A percentile compares a stretch with the other conserved stretches of the same genome.
These are phyloP conservation scores for Rhopalosiphum padi DNA, from an alignment of 1,140 invertebrate genomes.

Conservation along the genomic window DNA sequence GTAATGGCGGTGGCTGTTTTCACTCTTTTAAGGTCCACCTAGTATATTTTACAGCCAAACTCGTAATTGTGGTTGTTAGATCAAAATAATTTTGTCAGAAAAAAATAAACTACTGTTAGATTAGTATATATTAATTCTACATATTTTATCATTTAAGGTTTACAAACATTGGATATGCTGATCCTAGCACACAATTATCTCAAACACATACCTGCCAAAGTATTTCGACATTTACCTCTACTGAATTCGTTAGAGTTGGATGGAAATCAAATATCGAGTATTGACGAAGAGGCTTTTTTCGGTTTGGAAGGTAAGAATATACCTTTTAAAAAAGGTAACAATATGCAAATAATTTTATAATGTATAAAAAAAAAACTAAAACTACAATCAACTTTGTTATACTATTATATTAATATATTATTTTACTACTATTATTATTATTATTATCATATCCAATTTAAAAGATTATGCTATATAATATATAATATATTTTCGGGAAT, in stretches of 20 bases:
- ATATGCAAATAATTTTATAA: neutral
- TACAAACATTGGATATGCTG: slow-evolving; percentile 80
- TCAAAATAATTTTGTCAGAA: neutral
- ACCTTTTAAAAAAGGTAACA: neutral
- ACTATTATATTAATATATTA: neutral
- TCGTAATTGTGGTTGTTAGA: neutral
- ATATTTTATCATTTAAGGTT: slow-evolving; percentile 67
- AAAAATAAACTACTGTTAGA: neutral
- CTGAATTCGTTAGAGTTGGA: slow-evolving; percentile 86
- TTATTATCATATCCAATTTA: neutral
- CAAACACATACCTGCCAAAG: slow-evolving; percentile 76
- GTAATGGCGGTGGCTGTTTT: neutral
- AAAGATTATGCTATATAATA: neutral
- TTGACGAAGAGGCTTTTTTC: slow-evolving; percentile 82
- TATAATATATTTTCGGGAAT: neutral
- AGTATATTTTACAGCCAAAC: neutral
- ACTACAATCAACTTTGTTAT: neutral
- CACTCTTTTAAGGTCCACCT: neutral
- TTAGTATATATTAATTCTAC: neutral
- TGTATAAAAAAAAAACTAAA: neutral
- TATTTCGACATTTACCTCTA: slow-evolving; percentile 79
- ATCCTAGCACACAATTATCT: slow-evolving; percentile 85
- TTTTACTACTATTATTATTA: too few relatives aligned
- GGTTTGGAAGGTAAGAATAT: slow-evolving; percentile 78
- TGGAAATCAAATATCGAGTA: slow-evolving; percentile 79